These are phyloP conservation scores for Centropus unirufus DNA, from an alignment of 2,113 vertebrate species.

Conservation along the genomic window DNA sequence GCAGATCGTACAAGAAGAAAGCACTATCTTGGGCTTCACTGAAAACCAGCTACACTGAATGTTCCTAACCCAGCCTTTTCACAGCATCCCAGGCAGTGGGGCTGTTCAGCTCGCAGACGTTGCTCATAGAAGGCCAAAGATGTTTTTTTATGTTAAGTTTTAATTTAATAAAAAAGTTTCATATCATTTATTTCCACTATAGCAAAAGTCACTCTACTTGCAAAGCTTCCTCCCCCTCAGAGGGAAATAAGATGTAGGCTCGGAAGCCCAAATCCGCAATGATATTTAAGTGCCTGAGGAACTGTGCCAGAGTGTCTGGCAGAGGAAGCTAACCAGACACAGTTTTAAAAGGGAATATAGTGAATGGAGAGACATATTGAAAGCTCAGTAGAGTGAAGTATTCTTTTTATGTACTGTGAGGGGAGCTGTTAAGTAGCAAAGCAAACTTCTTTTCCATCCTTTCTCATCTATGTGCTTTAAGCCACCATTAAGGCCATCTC, in stretches of 20 bases:
- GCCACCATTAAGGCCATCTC: not conserved
- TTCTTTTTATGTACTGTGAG: not conserved
- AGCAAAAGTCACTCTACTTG: constrained; percentile 44
- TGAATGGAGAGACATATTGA: constrained; percentile 32
- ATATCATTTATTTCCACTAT: constrained; percentile 24
- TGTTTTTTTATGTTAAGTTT: not conserved
- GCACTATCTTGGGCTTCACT: not conserved
- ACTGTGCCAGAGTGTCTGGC: constrained; percentile 63
- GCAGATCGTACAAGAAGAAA: not conserved
- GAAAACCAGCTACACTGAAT: not conserved
- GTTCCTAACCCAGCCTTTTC: not conserved
- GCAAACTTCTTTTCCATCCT: not conserved
- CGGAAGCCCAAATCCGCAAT: constrained; percentile 40
- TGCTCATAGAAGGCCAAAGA: not conserved
- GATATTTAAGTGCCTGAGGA: constrained; percentile 67
- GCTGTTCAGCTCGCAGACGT: not conserved
- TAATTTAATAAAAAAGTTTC: constrained; percentile 31
- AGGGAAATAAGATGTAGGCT: constrained; percentile 51
- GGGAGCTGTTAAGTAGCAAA: not conserved
- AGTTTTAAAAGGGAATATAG: constrained; percentile 20
- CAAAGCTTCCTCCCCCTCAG: constrained; percentile 56
- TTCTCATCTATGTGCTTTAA: not conserved
- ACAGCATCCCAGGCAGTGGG: not conserved
- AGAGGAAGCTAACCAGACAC: constrained; percentile 50
- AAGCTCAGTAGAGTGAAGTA: constrained; percentile 7